Conservation (phyloP, 2,113 vertebrate species). For the Tylochromis polylepis region DNA sequence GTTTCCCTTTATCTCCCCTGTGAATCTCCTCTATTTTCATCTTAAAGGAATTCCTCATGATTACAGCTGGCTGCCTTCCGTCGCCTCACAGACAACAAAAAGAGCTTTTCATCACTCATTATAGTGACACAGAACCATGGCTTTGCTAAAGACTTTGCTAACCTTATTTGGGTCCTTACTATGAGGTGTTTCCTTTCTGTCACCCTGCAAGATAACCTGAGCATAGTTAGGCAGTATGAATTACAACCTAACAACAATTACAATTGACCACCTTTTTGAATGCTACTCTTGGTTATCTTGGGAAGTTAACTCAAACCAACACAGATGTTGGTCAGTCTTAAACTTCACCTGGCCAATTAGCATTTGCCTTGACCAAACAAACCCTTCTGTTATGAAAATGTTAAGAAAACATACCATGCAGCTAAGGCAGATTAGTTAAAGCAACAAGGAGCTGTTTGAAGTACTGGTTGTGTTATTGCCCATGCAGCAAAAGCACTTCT, state of each 20-base stretch:
- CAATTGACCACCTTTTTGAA: background rate
- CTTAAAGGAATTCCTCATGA: conserved; percentile 4
- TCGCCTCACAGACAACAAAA: conserved; percentile 2
- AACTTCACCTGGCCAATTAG: background rate
- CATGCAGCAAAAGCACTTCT: conserved; percentile 8
- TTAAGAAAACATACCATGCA: background rate
- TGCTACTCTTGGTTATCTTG: background rate
- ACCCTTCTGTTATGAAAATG: conserved; percentile 36
- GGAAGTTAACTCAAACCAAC: background rate
- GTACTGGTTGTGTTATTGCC: conserved; percentile 9
- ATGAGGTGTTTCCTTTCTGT: background rate
- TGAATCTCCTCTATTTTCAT: conserved; percentile 13
- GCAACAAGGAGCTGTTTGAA: conserved; percentile 22
- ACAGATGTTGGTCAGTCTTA: background rate
- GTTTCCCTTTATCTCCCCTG: background rate
- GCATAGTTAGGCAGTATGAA: background rate
- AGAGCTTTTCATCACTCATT: conserved; percentile 1
- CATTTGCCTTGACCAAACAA: conserved; percentile 29
- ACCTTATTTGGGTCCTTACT: background rate
- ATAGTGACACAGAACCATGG: background rate
- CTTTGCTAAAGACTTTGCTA: background rate
- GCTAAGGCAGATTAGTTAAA: conserved; percentile 34
- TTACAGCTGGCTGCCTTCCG: conserved; percentile 4
- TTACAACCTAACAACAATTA: no score
- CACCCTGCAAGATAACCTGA: background rate